These are phyloP conservation scores for Athene cunicularia DNA, from an alignment of 2,113 vertebrate species.

Conservation along the genomic window DNA sequence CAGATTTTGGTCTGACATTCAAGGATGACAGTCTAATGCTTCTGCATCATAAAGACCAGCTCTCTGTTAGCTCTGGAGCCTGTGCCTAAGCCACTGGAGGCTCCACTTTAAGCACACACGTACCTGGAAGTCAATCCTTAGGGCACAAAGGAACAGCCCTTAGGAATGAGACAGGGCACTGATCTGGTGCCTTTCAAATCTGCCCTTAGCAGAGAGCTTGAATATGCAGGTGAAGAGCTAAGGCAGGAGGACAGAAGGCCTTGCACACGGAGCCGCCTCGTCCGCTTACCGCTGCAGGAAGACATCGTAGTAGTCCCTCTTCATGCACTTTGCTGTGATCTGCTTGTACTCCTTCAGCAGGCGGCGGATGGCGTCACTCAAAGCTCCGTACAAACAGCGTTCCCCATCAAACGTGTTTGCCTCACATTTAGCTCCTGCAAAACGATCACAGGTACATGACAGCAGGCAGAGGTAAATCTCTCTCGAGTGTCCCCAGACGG, in stretches of 20 bases:
- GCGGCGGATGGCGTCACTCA: conserved; percentile 88
- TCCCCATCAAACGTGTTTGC: conserved; percentile 97
- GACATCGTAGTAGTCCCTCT: conserved; percentile 89
- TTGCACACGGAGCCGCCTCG: background rate
- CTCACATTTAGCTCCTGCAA: conserved; percentile 91
- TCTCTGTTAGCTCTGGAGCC: background rate
- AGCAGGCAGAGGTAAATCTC: background rate
- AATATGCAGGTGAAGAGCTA: background rate
- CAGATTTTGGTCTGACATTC: background rate
- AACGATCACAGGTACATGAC: background rate
- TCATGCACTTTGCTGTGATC: conserved; percentile 88
- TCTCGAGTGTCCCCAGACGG: background rate
- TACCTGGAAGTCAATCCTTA: background rate
- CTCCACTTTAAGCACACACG: background rate
- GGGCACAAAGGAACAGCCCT: background rate
- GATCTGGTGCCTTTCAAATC: background rate
- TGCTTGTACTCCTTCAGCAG: conserved; percentile 93
- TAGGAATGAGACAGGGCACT: background rate
- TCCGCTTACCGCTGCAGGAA: conserved; percentile 88
- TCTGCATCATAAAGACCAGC: background rate
- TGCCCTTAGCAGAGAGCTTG: background rate
- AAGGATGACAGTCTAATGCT: background rate
- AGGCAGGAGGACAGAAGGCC: background rate
- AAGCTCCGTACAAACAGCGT: conserved; percentile 90
- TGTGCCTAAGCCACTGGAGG: background rate